Evolutionary conservation across 1,140 invertebrate genomes (phyloP).

Genomic region (Zaprionus lachaisei): DNA sequence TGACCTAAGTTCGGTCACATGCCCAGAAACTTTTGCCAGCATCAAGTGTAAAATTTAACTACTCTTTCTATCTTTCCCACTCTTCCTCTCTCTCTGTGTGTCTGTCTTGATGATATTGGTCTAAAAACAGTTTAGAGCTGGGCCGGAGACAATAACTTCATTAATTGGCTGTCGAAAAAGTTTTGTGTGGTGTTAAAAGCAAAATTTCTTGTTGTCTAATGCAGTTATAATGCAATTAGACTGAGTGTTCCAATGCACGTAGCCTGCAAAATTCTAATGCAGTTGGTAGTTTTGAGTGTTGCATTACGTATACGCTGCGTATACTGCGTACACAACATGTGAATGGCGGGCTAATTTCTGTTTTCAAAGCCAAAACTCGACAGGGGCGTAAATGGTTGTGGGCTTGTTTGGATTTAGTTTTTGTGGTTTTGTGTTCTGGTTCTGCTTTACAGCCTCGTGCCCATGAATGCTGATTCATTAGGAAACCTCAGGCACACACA

Average conservation of each 20-base stretch:
- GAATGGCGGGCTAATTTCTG: conserved; percentile 66
- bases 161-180: conserved; percentile 36
- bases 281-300: conserved; percentile 28
- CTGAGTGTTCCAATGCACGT: conserved; percentile 35
- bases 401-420: conserved; percentile 36
- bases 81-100: not conserved
- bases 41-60: conserved; percentile 4
- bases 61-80: not conserved
- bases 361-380: conserved; percentile 53
- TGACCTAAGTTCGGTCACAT: not conserved
- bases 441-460: conserved; percentile 26
- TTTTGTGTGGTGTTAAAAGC: conserved; percentile 25
- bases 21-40: not conserved
- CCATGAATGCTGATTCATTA: conserved; percentile 76
- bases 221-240: conserved; percentile 60
- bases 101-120: not conserved
- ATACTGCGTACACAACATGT: conserved; percentile 32
- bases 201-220: not conserved
- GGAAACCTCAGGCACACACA: conserved; percentile 44
- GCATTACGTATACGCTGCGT: conserved; percentile 19
- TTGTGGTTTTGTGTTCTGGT: conserved; percentile 21
- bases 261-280: conserved; percentile 13
- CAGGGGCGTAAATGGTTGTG: conserved; percentile 27
- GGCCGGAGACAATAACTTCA: conserved; percentile 28
- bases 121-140: conserved; percentile 2